Evolutionary conservation across 2,797 vertebrate genomes (phyloP), one percentile per base, ranked within the genome.

Genomic region (Enteromius argenteus): DNA sequence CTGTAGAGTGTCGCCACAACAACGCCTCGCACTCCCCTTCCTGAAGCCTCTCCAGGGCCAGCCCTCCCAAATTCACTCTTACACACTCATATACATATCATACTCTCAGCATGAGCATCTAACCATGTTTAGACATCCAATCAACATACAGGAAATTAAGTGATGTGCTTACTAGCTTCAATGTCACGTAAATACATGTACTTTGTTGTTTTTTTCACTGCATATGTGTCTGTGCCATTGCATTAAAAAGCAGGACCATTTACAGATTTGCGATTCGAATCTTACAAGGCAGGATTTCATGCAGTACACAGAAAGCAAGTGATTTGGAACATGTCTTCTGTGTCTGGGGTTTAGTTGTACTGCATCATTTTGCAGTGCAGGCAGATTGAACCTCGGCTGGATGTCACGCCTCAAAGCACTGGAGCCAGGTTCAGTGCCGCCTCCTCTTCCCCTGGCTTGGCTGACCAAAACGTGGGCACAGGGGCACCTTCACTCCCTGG

Each of bases 301-400:
- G 64, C 51, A 67, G 49, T 71, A 51, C 39, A 58, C 42, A 85
- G 68, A 74, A 21, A 71, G 39, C 73, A 53, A 73, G 67, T 60
- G 37, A 81, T 86, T 84, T 73, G 74, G 42, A 82, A 53, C 37
- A 23, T 37, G 35, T 83, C 53, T 74, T 37, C 51, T 19, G 46
- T 21, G 17, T 68, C 71, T 46, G 39, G 64, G 49, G 85, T 76
- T 68, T 62, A 79, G 46, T 44, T 77, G 14, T 42, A 51, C 76
- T 74, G 72, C 44, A 74, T 79, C 35, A 53, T 78, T 84, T 78
- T 85, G 78, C 75, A 75, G 85, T 27, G 76, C 79, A 85, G 87
- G 86, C 87, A 91, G 89, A 89, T 88, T 91, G 89, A 84, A 67
- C 84, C 89, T 85, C 84, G 49, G 88, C 84, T 88, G 87, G 88